A percentile compares a stretch with the other conserved stretches of the same genome.
Conservation (phyloP, 2,888 invertebrate species). For the Apamea sordens region DNA sequence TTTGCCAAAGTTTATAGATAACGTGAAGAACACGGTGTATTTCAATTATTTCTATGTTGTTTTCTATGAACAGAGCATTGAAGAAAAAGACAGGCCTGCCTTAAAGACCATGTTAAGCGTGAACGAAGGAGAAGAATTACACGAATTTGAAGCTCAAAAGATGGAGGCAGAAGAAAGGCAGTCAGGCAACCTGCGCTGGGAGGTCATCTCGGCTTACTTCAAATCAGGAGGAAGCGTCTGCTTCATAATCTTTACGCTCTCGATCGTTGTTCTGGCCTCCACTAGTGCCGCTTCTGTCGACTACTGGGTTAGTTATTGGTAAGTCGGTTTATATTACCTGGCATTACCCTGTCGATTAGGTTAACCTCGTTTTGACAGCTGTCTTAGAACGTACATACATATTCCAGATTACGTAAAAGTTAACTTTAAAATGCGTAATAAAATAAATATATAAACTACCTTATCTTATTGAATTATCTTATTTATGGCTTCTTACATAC, state of each 20-base stretch:
- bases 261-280: slow-evolving; percentile 88
- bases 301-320: slow-evolving; percentile 93
- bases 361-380: too few species aligned
- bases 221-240: slow-evolving; percentile 80
- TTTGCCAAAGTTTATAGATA: too few species aligned
- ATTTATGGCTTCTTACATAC: too few species aligned
- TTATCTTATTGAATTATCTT: too few species aligned
- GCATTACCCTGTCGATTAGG: too few species aligned
- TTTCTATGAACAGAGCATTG: slow-evolving; percentile 68
- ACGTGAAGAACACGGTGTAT: not conserved
- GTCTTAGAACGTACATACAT: too few species aligned
- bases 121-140: slow-evolving; percentile 75
- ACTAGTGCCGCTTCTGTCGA: slow-evolving; percentile 91
- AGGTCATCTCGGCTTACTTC: slow-evolving; percentile 83
- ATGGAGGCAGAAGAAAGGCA: slow-evolving; percentile 82
- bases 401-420: too few species aligned
- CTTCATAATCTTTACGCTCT: slow-evolving; percentile 77
- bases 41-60: not conserved
- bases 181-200: slow-evolving; percentile 84
- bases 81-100: slow-evolving; percentile 72
- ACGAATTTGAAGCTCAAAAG: slow-evolving; percentile 83
- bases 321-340: slow-evolving; percentile 62
- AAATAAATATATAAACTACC: too few species aligned
- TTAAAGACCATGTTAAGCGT: slow-evolving; percentile 69
- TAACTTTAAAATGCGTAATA: too few species aligned